Base-by-base conservation (phyloP, 2,888 invertebrate genomes). In the Ellobium chinense region DNA sequence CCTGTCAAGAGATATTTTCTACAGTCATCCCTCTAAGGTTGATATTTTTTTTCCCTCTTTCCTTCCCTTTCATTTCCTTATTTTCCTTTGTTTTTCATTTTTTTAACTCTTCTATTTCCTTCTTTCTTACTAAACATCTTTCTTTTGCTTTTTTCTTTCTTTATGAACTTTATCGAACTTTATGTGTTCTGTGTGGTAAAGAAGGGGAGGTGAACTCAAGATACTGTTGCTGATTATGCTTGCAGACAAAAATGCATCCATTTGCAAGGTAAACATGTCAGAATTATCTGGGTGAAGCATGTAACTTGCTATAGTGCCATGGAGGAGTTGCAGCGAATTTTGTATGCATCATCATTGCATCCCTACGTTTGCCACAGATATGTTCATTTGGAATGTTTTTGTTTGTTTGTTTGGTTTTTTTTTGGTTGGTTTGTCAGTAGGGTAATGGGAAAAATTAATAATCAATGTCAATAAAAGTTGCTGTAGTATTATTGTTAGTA, bases 1-100 rank as follows among this genome's bases (percentile, higher is more conserved):
- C 86, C 88, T 91, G 58, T 90, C 92, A 21, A 92, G 91, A 83
- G 93, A 93, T 82, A 85, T 68, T 74, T 82, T 65, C 62, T 69
- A 70, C 39, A 63, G 60, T 24, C 65, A 69, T 29, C 65, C 62
- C 21, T 75, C 75, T 4, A 80, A 80, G 69, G 78, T 83, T 24
- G 34, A 31, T 29, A 21, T 58, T 76, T 63, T n/a, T 1, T 27
- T 34, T 62, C 7, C 58, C 5, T 21, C 54, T 24, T 7, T 31
- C 24, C 24, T 56, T 21, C 12, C 7, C 27, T 39, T 31, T 72
- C 62, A 62, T 24, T 37, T 2, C 62, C 12, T 68, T 36, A n/a
- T n/a, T 46, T 14, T 37, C n/a, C 2, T 36, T 46, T n/a, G 9
- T 68, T 36, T 34, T 18, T 37, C 29, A 27, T n/a, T 69, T 56